phyloP scores from a whole-genome alignment of 2,888 invertebrate species.

The Proisotoma minuta region DNA sequence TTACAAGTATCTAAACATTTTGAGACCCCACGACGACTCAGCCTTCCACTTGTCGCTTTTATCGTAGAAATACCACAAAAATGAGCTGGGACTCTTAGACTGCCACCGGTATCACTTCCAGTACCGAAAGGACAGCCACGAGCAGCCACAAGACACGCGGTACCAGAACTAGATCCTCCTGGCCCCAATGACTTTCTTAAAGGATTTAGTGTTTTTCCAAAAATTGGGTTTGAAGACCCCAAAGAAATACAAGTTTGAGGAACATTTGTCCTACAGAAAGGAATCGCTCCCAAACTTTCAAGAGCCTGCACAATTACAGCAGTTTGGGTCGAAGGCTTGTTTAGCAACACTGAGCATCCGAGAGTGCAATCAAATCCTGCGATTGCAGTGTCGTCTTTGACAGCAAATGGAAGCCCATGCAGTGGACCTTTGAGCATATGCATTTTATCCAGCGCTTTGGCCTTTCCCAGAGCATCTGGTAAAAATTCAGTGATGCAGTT shows the following conservation, averaged over 20 bases:
- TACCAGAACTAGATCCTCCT: slow-evolving; percentile 40
- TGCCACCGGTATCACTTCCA: slow-evolving; percentile 34
- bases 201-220: slow-evolving; percentile 38
- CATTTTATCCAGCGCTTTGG: slow-evolving; percentile 39
- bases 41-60: slow-evolving; percentile 49
- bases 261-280: slow-evolving; percentile 46
- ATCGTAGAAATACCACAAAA: slow-evolving; percentile 54
- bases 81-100: slow-evolving; percentile 49
- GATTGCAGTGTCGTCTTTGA: slow-evolving; percentile 50
- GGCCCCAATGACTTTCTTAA: slow-evolving; percentile 32
- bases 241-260: slow-evolving; percentile 22
- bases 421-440: slow-evolving; percentile 47
- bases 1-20: not conserved
- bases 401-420: slow-evolving; percentile 50
- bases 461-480: slow-evolving; percentile 40
- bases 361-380: slow-evolving; percentile 49
- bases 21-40: slow-evolving; percentile 23
- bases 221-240: slow-evolving; percentile 42
- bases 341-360: slow-evolving; percentile 9
- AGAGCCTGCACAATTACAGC: slow-evolving; percentile 30
- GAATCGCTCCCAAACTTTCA: slow-evolving; percentile 52
- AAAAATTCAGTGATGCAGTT: slow-evolving; percentile 49
- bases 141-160: slow-evolving; percentile 30
- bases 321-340: not conserved
- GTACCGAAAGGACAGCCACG: slow-evolving; percentile 39